phyloP scores from a whole-genome alignment of 2,797 vertebrate species.

The Clarias fuscus region DNA sequence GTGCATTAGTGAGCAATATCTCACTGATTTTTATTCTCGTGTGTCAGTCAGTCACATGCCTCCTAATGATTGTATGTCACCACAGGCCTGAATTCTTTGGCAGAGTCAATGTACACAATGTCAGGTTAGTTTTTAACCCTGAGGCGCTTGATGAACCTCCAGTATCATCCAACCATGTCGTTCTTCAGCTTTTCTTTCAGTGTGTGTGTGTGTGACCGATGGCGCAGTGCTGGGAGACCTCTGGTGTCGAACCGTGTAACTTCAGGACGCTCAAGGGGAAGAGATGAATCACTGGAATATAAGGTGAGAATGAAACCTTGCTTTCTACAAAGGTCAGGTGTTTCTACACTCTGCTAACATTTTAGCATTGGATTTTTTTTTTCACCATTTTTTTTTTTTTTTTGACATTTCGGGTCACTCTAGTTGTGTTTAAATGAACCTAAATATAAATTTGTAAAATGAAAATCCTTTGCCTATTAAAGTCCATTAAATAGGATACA shows the following conservation, averaged over 20 bases:
- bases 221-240: constrained; percentile 59
- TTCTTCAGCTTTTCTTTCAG: neutral
- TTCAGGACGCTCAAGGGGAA: neutral
- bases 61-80: constrained; percentile 41
- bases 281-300: neutral
- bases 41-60: constrained; percentile 16
- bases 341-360: neutral
- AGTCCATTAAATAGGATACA: too few species aligned
- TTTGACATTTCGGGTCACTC: too few species aligned
- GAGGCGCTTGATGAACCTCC: constrained; percentile 23
- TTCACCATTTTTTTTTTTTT: neutral
- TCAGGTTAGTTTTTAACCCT: constrained; percentile 39
- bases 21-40: neutral
- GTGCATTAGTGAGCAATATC: neutral
- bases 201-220: constrained; percentile 1
- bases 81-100: constrained; percentile 51
- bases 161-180: neutral
- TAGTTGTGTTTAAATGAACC: neutral
- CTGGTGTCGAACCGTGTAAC: constrained; percentile 61
- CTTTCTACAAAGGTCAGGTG: neutral
- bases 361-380: neutral
- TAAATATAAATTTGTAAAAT: neutral
- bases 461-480: too few species aligned
- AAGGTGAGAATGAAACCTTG: neutral
- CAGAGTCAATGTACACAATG: constrained; percentile 8